phyloP scores from a whole-genome alignment of 1,140 invertebrate genomes.

The Zophobas atratus region DNA sequence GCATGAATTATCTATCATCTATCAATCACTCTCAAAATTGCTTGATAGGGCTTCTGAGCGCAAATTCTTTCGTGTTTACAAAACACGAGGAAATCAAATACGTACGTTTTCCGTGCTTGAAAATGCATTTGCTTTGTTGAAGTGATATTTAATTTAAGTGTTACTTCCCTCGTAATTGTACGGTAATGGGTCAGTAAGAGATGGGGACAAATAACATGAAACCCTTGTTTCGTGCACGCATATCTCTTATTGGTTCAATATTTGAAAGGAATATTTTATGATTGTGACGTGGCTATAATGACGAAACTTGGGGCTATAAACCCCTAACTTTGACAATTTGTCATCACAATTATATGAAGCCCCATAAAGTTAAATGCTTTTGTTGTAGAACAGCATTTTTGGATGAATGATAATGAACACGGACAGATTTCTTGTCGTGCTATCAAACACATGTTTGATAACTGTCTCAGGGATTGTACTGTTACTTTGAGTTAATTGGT shows the following conservation, averaged over 20 bases:
- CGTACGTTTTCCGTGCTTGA: too few species aligned
- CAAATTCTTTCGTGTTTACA: too few species aligned
- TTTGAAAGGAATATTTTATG: constrained; percentile 9
- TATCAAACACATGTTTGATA: too few species aligned
- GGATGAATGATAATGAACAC: not conserved
- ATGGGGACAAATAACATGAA: not conserved
- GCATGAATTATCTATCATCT: too few species aligned
- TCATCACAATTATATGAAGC: not conserved
- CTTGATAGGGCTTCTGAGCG: too few species aligned
- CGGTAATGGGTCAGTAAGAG: not conserved
- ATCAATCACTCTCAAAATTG: too few species aligned
- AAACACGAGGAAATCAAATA: too few species aligned
- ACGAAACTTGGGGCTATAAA: not conserved
- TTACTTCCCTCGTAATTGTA: constrained; percentile 10
- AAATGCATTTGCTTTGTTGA: not conserved
- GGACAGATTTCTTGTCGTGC: too few species aligned
- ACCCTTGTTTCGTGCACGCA: constrained; percentile 10
- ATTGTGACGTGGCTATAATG: constrained; percentile 17
- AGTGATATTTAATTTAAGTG: constrained; percentile 19
- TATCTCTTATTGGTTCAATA: constrained; percentile 25
- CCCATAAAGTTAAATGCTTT: not conserved
- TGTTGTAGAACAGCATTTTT: not conserved
- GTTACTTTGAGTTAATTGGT: too few species aligned
- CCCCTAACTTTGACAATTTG: not conserved
- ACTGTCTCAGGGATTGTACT: too few species aligned